Evolutionary conservation across 2,888 invertebrate species (phyloP), one percentile per base, ranked within the genome.

Genomic region (Toxonevra muliebris): DNA sequence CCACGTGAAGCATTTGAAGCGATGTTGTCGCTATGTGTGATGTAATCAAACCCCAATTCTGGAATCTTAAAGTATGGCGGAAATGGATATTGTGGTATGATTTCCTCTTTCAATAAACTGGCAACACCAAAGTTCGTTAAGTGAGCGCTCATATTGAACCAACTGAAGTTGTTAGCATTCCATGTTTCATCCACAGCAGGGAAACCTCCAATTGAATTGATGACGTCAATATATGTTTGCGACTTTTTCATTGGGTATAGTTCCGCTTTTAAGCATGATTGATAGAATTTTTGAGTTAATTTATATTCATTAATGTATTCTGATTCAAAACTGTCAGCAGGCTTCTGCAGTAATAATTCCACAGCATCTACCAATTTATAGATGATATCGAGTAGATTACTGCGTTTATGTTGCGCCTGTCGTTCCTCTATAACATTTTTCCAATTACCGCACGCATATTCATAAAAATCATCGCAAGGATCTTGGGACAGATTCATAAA

Each of bases 91-190:
- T 71, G 66, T 0, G 75, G 73, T 43, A 69, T 1, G 5, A 80
- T 75, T 0, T 70, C 40, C 12, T 84, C 81, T 19, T 77, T 69
- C 3, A 84, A 75, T 2, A 83, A 66, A 3, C 52, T 59, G 0
- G 43, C 17, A 12, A 70, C 69, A 0, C 80, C 82, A 45, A 77
- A 84, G 45, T 81, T 82, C 0, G 76, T 77, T 12, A 83, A 71
- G 42, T 82, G 76, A 8, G 84, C 75, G 64, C 79, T 82, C 83
- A 82, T 84, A 61, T 82, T 84, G 42, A 83, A 80, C 84, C 84
- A 83, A 64, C 79, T 77, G 30, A 84, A 83, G 5, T 71, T 74
- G 2, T 76, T 67, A 1, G 76, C 68, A 19, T 75, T 70, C 82
- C 81, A 77, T 0, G 72, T 40, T 0, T 71, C 66, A 20, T 83